phyloP scores from a whole-genome alignment of 2,888 invertebrate species.

The Macaria liturata region DNA sequence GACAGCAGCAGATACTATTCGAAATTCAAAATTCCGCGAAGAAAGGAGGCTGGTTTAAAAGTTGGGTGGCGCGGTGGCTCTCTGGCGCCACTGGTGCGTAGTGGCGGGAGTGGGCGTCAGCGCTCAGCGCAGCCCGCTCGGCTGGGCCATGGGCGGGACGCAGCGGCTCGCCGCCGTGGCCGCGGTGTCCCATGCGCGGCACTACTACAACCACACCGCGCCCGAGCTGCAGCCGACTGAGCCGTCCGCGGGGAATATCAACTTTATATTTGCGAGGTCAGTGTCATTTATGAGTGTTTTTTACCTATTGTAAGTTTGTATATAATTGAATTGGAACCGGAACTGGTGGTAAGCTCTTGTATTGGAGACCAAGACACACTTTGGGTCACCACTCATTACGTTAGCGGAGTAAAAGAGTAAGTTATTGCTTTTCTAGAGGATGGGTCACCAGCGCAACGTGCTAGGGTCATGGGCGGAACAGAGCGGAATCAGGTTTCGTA shows the following conservation, averaged over 20 bases:
- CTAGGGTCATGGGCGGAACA: too few species aligned
- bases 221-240: slow-evolving; percentile 63
- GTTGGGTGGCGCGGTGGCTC: slow-evolving; percentile 58
- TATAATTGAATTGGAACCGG: too few species aligned
- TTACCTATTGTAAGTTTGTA: too few species aligned
- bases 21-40: not conserved
- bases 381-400: too few species aligned
- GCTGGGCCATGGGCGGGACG: slow-evolving; percentile 86
- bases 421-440: too few species aligned
- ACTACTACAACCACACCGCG: slow-evolving; percentile 75
- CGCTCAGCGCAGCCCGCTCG: slow-evolving; percentile 79
- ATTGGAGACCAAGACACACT: too few species aligned
- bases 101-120: slow-evolving; percentile 64
- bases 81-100: slow-evolving; percentile 64
- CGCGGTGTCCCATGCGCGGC: slow-evolving; percentile 72
- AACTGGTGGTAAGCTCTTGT: too few species aligned
- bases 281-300: slow-evolving; percentile 44
- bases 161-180: slow-evolving; percentile 85
- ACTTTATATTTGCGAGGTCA: slow-evolving; percentile 91
- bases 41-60: not conserved
- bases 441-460: too few species aligned
- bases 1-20: not conserved
- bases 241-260: slow-evolving; percentile 71
- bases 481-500: too few species aligned
- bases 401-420: too few species aligned